These are phyloP conservation scores for Callopanchax toddi DNA, from an alignment of 2,113 vertebrate species.

Conservation along the genomic window DNA sequence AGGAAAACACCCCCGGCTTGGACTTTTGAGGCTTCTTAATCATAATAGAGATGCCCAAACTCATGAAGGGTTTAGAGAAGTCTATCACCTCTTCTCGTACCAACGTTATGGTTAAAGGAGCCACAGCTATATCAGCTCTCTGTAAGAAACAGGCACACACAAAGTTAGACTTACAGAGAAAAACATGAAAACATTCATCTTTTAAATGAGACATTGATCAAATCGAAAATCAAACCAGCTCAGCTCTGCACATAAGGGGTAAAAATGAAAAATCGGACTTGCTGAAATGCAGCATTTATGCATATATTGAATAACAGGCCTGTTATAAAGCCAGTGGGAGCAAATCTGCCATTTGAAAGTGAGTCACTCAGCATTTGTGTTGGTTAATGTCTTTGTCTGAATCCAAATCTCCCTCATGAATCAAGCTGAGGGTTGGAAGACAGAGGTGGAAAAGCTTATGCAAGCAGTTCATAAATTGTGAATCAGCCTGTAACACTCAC, in stretches of 20 bases:
- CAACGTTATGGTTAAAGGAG: conserved; percentile 96
- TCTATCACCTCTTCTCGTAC: conserved; percentile 98
- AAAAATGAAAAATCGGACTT: conserved; percentile 19
- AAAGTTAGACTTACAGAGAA: conserved; percentile 53
- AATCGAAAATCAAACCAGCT: conserved; percentile 30
- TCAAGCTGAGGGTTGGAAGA: conserved; percentile 51
- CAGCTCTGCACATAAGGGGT: conserved; percentile 24
- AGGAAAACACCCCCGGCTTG: conserved; percentile 98
- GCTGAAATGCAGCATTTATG: conserved; percentile 31
- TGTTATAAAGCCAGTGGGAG: conserved; percentile 33
- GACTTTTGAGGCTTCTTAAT: conserved; percentile 99
- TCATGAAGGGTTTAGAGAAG: conserved; percentile 99
- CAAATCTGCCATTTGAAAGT: conserved; percentile 63
- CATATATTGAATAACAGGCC: conserved; percentile 30
- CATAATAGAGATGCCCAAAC: conserved; percentile 99
- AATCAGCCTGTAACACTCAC: conserved; percentile 62
- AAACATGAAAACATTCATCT: conserved; percentile 19
- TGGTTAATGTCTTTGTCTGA: conserved; percentile 66
- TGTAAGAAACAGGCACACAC: conserved; percentile 82
- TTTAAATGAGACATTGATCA: conserved; percentile 17
- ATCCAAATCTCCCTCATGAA: conserved; percentile 63
- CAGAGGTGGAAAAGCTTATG: conserved; percentile 65
- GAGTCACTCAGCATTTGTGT: conserved; percentile 68
- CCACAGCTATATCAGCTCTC: conserved; percentile 99
- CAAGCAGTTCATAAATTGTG: conserved; percentile 63